These are phyloP conservation scores for Meliscaeva auricollis DNA, from an alignment of 2,888 invertebrate genomes.

Conservation along the genomic window DNA sequence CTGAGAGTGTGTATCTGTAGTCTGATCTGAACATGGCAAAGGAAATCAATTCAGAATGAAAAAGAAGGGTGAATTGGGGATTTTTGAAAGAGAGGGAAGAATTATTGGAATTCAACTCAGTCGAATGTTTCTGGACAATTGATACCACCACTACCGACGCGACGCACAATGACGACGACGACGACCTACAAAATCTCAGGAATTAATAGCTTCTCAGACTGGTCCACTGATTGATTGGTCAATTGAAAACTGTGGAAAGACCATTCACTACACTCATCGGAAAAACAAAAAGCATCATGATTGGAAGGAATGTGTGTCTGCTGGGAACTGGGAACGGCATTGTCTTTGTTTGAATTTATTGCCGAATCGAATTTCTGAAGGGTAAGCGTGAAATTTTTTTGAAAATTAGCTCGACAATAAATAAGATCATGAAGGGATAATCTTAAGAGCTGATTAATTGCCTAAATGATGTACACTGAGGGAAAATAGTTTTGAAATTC, in stretches of 20 bases:
- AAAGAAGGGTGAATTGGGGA: slow-evolving; percentile 20
- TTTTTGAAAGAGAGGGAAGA: neutral
- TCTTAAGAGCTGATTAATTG: neutral
- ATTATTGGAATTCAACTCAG: slow-evolving; percentile 33
- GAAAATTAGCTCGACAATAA: neutral
- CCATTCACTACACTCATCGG: slow-evolving; percentile 3
- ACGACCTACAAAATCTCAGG: slow-evolving; percentile 61
- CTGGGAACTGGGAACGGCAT: neutral
- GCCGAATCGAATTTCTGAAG: slow-evolving; percentile 17
- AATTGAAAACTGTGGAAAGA: slow-evolving; percentile 46
- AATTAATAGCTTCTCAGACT: slow-evolving; percentile 66
- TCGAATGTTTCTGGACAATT: slow-evolving; percentile 22
- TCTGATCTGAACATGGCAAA: neutral
- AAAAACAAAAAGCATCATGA: slow-evolving; percentile 16
- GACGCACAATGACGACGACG: neutral
- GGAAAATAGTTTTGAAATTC: neutral
- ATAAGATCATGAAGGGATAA: neutral
- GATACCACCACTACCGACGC: too few relatives aligned
- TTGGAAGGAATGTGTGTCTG: slow-evolving; percentile 38
- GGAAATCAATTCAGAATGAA: slow-evolving; percentile 16
- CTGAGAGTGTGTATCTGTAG: neutral
- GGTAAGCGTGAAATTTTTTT: slow-evolving; percentile 50
- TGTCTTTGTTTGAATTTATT: slow-evolving; percentile 44
- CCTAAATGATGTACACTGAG: neutral
- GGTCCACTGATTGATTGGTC: slow-evolving; percentile 71